Percentiles rank a stretch among this genome's conserved stretches.
Conservation (phyloP, 2,113 vertebrate species). For the Paracanthobrama guichenoti region DNA sequence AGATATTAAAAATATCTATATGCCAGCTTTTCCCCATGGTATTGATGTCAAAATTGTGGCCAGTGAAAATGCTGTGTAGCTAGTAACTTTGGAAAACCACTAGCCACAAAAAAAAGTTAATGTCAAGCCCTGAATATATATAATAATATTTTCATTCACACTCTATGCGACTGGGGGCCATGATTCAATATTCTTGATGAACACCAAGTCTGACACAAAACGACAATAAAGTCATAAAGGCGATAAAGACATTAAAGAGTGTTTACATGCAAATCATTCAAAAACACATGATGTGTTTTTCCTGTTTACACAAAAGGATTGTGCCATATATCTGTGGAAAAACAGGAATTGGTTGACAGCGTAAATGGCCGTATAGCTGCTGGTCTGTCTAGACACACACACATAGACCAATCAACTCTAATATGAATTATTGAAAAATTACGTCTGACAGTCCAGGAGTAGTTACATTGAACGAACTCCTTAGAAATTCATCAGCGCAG, state of each 20-base stretch:
- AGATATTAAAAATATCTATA: too few species aligned
- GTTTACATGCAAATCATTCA: background rate
- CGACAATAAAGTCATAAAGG: background rate
- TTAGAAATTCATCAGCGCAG: background rate
- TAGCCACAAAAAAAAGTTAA: too few species aligned
- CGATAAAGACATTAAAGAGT: background rate
- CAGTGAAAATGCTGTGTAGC: too few species aligned
- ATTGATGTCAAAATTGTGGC: too few species aligned
- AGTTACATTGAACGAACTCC: background rate
- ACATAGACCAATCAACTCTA: constrained; percentile 29
- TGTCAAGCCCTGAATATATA: too few species aligned
- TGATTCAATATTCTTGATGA: background rate
- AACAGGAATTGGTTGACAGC: background rate
- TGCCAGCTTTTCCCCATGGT: too few species aligned
- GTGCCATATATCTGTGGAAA: background rate
- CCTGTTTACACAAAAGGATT: background rate
- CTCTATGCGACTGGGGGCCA: background rate
- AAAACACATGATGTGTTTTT: background rate
- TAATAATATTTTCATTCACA: background rate
- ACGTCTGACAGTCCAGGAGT: constrained; percentile 28
- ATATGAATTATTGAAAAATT: constrained; percentile 49
- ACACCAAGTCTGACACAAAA: background rate
- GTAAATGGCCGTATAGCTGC: background rate
- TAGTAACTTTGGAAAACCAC: too few species aligned
- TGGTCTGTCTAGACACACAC: constrained; percentile 15